Evolutionary conservation across 2,797 vertebrate genomes (phyloP), one percentile per base, ranked within the genome.

Genomic region (Peromyscus eremicus): DNA sequence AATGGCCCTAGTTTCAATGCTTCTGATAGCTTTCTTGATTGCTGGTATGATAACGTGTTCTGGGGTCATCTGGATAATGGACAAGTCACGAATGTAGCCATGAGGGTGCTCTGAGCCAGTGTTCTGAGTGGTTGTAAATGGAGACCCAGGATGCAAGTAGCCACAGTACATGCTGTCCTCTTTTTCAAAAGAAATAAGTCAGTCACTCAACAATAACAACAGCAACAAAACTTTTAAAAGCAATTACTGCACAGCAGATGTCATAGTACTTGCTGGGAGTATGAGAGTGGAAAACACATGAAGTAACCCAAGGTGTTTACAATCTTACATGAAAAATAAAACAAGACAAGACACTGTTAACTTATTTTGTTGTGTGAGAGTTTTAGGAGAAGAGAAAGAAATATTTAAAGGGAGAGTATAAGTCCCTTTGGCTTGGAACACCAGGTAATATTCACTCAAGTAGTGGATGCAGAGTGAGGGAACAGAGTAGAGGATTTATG

Each of bases 291-390:
- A 12, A 84, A 77, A 43, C 27, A 70, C 19, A 77, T 60, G 52
- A 97, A 94, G 29, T 90, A 9, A 70, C 29, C 94, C 11, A 62
- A 57, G 8, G 37, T 94, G 27, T 66, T 96, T 75, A 57, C 68
- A 92, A 25, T 84, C 75, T 89, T 52, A 86, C 77, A 32, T 79
- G 43, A 70, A 75, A 83, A 94, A 93, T 17, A 76, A 89, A 92
- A 79, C 6, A 64, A 86, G 46, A 32, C 66, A 66, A 89, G 81
- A 70, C 16, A 71, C 7, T 34, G 0, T 17, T 60, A 85, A 89
- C 4, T 66, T 25, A 40, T 23, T 81, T 86, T 17, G 64, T 85
- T 16, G 9, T 52, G 6, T 88, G 46, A 89, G 37, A 87, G 5
- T 77, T 70, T 64, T 79, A 81, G 55, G 7, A 37, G 5, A 21